These are phyloP conservation scores for Natator depressus DNA, from an alignment of 2,113 vertebrate species.

Conservation along the genomic window DNA sequence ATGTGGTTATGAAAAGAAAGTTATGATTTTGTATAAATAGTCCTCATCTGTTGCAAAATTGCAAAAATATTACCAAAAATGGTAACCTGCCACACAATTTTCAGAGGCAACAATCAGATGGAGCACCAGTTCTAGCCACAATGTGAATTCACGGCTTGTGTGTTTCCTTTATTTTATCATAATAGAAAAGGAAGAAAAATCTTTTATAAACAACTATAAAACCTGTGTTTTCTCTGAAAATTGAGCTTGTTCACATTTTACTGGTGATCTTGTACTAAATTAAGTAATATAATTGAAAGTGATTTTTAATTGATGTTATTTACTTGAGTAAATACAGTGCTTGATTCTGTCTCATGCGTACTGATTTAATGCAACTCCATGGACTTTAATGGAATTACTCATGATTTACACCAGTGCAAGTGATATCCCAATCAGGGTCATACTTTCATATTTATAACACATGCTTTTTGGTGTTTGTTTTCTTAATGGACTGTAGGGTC, in stretches of 20 bases:
- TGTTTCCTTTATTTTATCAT: neutral
- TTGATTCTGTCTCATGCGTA: neutral
- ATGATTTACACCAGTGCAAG: neutral
- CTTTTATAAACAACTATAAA: neutral
- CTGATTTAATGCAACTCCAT: neutral
- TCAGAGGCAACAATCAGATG: neutral
- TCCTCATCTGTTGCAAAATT: neutral
- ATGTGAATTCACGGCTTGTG: neutral
- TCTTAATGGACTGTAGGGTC: accelerated
- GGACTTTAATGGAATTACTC: neutral
- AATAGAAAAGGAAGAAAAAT: neutral
- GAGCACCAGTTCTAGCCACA: neutral
- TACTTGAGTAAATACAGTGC: neutral
- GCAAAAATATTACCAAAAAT: neutral
- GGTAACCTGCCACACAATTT: neutral
- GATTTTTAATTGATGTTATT: neutral
- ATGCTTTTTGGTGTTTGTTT: neutral
- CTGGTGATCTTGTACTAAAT: neutral
- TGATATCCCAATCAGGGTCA: neutral
- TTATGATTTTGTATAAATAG: neutral
- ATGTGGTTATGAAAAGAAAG: neutral
- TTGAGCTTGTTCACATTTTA: neutral
- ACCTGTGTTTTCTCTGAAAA: neutral
- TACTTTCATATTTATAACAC: neutral
- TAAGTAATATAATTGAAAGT: neutral